These are phyloP conservation scores for Aphis craccivora DNA, from an alignment of 1,140 invertebrate species.

Conservation along the genomic window DNA sequence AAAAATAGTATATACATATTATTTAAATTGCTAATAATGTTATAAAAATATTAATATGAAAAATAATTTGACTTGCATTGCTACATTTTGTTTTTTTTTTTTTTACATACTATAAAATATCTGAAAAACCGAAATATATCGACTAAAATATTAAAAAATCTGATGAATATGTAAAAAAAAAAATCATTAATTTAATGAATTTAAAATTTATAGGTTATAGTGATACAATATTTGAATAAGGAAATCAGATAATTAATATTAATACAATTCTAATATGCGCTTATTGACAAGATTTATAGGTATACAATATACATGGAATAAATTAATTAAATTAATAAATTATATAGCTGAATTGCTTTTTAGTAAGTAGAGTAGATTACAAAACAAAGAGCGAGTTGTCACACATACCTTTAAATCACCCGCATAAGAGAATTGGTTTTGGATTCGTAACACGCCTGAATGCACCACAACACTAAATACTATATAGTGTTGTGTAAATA, in stretches of 20 bases:
- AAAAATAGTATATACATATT: too few relatives aligned
- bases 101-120: not conserved
- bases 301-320: not conserved
- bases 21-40: too few relatives aligned
- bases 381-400: conserved; percentile 2
- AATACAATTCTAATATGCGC: not conserved
- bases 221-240: not conserved
- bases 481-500: conserved; percentile 43
- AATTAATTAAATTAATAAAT: not conserved
- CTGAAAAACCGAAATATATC: too few relatives aligned
- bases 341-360: not conserved
- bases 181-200: not conserved
- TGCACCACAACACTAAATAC: not conserved
- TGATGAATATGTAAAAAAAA: not conserved
- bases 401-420: conserved; percentile 3
- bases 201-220: not conserved
- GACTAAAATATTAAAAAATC: not conserved
- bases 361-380: not conserved
- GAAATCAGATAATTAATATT: not conserved
- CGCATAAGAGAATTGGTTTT: conserved; percentile 22
- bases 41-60: too few relatives aligned
- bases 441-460: not conserved
- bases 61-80: not conserved
- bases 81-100: not conserved
- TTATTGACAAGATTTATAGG: not conserved